These are phyloP conservation scores for Desmodus rotundus DNA, from an alignment of 2,113 vertebrate genomes.

Conservation along the genomic window DNA sequence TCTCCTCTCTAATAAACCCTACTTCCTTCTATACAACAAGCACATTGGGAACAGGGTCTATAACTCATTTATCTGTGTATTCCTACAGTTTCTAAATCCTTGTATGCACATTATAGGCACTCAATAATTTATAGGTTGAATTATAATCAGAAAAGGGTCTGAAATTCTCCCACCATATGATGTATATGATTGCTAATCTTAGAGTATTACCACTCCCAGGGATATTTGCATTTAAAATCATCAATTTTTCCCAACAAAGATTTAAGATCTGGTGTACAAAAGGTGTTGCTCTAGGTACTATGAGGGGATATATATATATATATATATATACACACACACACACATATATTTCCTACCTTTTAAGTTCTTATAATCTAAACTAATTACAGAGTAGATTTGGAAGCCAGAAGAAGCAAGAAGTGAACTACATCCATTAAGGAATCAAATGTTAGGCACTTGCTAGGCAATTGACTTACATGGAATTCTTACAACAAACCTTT, in stretches of 20 bases:
- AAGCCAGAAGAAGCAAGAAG: not conserved
- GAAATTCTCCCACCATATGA: constrained; percentile 4
- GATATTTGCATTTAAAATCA: constrained; percentile 8
- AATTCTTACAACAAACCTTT: constrained; percentile 26
- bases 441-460: not conserved
- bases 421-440: not conserved
- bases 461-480: not conserved
- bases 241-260: not conserved
- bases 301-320: not conserved
- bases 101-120: not conserved
- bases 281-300: not conserved
- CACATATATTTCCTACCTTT: not conserved
- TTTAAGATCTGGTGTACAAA: not conserved
- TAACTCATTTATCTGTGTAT: not conserved
- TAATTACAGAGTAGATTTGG: not conserved
- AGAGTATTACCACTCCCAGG: not conserved
- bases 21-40: not conserved
- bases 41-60: not conserved
- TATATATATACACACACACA: no score
- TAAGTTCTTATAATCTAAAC: not conserved
- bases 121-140: constrained; percentile 20
- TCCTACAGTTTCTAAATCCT: not conserved
- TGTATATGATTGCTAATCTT: not conserved
- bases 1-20: not conserved
- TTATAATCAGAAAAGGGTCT: not conserved